These are phyloP conservation scores for Dioctria rufipes DNA, from an alignment of 2,888 invertebrate genomes.

Conservation along the genomic window DNA sequence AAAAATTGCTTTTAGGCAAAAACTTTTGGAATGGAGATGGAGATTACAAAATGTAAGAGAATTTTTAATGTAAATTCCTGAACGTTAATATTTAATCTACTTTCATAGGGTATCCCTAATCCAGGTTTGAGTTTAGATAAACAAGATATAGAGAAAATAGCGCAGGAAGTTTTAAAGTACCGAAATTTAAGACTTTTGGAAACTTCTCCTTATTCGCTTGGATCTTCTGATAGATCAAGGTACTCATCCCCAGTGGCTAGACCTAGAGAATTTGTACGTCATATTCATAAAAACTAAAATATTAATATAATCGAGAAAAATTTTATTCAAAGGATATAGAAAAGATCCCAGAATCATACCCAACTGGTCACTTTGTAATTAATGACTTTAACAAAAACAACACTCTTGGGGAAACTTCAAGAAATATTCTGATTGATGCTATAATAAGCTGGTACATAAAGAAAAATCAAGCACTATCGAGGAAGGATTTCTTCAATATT, in stretches of 20 bases:
- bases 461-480: not conserved
- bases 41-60: not conserved
- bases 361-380: not conserved
- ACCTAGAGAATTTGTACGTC: not conserved
- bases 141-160: not conserved
- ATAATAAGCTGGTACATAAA: not conserved
- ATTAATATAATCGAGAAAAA: not conserved
- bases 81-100: not conserved
- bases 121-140: not conserved
- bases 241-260: not conserved
- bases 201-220: not conserved
- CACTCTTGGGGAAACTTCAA: not conserved
- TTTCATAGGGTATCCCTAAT: not conserved
- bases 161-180: not conserved
- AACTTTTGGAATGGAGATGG: not conserved
- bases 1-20: not conserved
- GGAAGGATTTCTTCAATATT: not conserved
- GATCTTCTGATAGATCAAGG: not conserved
- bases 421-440: not conserved
- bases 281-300: not conserved
- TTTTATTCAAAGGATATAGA: not conserved
- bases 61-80: not conserved
- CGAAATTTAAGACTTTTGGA: not conserved
- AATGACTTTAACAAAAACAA: not conserved
- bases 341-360: not conserved